Percentiles rank a stretch among this genome's conserved stretches.
Evolutionary conservation across 2,888 invertebrate genomes (phyloP).

Genomic region (Acrocera orbiculus): DNA sequence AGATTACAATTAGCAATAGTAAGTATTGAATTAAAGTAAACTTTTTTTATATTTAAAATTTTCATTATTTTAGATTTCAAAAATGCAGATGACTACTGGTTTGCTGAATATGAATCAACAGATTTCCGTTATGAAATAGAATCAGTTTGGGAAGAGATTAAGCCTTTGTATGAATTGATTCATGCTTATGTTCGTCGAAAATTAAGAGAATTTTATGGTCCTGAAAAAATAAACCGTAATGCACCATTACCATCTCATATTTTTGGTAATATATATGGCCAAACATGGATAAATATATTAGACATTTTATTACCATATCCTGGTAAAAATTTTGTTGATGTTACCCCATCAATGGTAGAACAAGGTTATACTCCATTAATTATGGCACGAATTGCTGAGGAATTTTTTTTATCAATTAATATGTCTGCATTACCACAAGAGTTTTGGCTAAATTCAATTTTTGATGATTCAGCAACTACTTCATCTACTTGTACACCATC

Average conservation of each 20-base stretch:
- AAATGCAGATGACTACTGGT: constrained; percentile 78
- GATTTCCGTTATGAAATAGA: constrained; percentile 63
- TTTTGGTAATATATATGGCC: constrained; percentile 81
- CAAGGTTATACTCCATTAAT: constrained; percentile 72
- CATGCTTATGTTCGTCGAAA: constrained; percentile 80
- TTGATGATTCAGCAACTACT: constrained; percentile 58
- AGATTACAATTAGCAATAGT: constrained; percentile 68
- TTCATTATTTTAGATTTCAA: constrained; percentile 50
- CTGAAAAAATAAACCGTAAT: constrained; percentile 57
- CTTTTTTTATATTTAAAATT: background rate
- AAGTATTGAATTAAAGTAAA: constrained; percentile 25
- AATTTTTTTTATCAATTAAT: constrained; percentile 80
- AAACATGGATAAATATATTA: constrained; percentile 68
- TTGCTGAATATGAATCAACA: constrained; percentile 64
- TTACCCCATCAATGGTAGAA: constrained; percentile 62
- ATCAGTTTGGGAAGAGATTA: constrained; percentile 66
- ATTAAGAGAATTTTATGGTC: constrained; percentile 67
- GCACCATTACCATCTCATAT: constrained; percentile 74
- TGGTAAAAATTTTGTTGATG: constrained; percentile 64
- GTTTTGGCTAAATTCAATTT: constrained; percentile 74
- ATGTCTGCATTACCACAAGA: constrained; percentile 69
- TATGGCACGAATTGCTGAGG: constrained; percentile 76
- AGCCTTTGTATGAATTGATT: constrained; percentile 69
- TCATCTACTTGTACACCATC: constrained; percentile 76
- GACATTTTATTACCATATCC: constrained; percentile 73